A percentile compares a stretch with the other conserved stretches of the same genome.
Conservation (phyloP, 2,888 invertebrate species). For the Fabriciana adippe region DNA sequence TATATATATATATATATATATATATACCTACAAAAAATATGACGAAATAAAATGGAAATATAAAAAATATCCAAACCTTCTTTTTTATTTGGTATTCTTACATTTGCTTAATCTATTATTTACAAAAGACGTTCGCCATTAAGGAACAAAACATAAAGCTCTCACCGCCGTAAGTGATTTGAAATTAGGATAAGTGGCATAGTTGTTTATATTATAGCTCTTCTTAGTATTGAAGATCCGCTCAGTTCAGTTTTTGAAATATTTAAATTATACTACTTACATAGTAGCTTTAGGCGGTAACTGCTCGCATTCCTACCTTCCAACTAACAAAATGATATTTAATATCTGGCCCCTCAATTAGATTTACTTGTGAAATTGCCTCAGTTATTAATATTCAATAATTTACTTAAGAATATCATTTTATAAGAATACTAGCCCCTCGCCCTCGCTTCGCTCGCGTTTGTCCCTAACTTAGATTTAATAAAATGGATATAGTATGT, state of each 20-base stretch:
- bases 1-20: no score
- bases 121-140: neutral
- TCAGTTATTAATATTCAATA: neutral
- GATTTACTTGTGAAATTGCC: neutral
- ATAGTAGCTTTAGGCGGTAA: constrained; percentile 13
- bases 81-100: neutral
- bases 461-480: no score
- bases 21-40: no score
- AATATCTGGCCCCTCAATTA: constrained; percentile 7
- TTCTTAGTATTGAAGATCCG: constrained; percentile 12
- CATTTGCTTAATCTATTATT: neutral
- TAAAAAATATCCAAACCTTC: no score
- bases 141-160: neutral
- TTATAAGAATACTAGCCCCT: no score
- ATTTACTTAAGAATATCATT: neutral
- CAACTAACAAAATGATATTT: constrained; percentile 7
- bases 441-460: no score
- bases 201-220: constrained; percentile 7
- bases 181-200: constrained; percentile 25
- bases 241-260: constrained; percentile 7
- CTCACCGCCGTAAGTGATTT: constrained; percentile 17
- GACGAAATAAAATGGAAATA: no score
- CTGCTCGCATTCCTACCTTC: constrained; percentile 13
- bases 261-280: constrained; percentile 10
- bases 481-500: no score